phyloP scores from a whole-genome alignment of 2,113 vertebrate species.

The Upupa epops region DNA sequence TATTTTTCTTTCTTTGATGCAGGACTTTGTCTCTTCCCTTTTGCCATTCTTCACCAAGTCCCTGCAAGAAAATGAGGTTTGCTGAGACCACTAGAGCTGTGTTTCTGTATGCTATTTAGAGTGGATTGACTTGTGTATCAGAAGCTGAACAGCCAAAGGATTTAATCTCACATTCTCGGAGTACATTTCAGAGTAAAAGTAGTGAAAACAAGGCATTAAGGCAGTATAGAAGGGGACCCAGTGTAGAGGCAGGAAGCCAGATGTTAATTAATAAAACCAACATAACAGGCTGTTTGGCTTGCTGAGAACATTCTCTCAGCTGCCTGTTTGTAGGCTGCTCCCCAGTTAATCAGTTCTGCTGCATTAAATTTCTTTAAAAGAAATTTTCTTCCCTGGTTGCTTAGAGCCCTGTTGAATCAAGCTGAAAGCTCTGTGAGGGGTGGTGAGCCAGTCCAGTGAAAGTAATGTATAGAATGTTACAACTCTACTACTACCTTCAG shows the following conservation, averaged over 20 bases:
- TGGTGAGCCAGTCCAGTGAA: background rate
- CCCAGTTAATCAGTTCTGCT: slow-evolving; percentile 67
- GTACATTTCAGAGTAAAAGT: slow-evolving; percentile 50
- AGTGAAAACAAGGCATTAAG: slow-evolving; percentile 53
- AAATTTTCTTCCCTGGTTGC: slow-evolving; percentile 61
- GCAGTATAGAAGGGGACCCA: slow-evolving; percentile 41
- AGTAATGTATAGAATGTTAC: slow-evolving; percentile 57
- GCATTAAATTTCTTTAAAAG: slow-evolving; percentile 70
- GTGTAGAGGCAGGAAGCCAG: slow-evolving; percentile 60
- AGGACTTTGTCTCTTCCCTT: background rate
- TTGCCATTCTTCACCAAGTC: background rate
- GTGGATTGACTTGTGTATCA: slow-evolving; percentile 49
- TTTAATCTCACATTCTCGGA: slow-evolving; percentile 31
- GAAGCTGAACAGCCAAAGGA: slow-evolving; percentile 38
- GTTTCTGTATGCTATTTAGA: slow-evolving; percentile 15
- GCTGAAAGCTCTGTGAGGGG: slow-evolving; percentile 41
- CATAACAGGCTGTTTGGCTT: slow-evolving; percentile 50
- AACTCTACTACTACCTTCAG: slow-evolving; percentile 42
- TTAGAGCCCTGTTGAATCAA: slow-evolving; percentile 59
- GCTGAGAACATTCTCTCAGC: slow-evolving; percentile 51
- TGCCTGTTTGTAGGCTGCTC: slow-evolving; percentile 64
- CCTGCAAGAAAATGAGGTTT: background rate
- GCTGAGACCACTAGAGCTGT: slow-evolving; percentile 15
- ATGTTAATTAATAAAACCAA: slow-evolving; percentile 70
- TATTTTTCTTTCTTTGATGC: background rate